Conservation (phyloP, 2,888 invertebrate species). For the Conops quadrifasciatus region DNA sequence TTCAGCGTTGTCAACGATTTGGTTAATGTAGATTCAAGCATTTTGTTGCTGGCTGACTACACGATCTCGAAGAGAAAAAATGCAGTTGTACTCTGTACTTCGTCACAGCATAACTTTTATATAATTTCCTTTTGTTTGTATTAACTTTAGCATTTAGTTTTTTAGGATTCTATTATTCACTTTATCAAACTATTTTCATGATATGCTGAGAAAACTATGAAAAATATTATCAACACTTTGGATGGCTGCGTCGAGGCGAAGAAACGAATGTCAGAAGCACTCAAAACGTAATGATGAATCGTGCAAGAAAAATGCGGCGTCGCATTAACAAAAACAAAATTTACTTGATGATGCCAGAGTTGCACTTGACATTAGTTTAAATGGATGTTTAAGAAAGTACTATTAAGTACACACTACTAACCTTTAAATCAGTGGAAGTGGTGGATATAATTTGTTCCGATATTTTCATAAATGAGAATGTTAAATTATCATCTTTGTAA, state of each 20-base stretch:
- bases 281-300: constrained; percentile 18
- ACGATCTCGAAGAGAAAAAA: no score
- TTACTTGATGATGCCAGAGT: neutral
- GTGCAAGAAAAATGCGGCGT: constrained; percentile 12
- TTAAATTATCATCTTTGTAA: no score
- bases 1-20: constrained; percentile 4
- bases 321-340: neutral
- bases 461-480: no score
- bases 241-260: neutral
- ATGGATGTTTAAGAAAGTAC: no score
- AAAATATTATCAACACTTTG: neutral
- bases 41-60: no score
- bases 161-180: no score
- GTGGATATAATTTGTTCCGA: no score
- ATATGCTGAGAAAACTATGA: neutral
- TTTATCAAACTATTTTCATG: no score
- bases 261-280: constrained; percentile 19
- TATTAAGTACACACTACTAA: no score
- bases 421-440: no score
- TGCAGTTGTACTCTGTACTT: no score
- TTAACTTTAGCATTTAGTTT: neutral
- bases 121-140: neutral
- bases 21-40: constrained; percentile 37
- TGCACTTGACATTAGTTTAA: neutral
- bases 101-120: neutral